Evolutionary conservation across 2,888 invertebrate genomes (phyloP), one percentile per base, ranked within the genome.

Genomic region (Myopa tessellatipennis): DNA sequence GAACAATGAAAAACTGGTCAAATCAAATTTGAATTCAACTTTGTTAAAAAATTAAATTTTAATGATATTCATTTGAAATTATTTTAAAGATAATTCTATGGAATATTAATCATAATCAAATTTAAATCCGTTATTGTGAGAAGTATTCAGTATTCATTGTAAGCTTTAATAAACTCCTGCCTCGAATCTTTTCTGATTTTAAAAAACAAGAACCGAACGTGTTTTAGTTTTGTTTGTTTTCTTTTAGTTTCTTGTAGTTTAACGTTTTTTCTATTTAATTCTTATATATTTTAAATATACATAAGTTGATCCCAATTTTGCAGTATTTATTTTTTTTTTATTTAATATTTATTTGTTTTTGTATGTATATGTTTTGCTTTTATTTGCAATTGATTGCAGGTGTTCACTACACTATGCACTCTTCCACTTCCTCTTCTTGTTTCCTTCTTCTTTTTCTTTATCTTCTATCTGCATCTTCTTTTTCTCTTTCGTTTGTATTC

Each of bases 291-390:
- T 85, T 86, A 82, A 86, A 87, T 65, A 55, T 16, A 87, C 87
- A 88, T 88, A 89, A 88, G 88, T 88, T 88, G 89, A 87, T 89
- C 88, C 88, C 89, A 88, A 89, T 88, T 88, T 86, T 87, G 88
- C 88, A 88, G 88, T 88, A 87, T 87, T 87, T 85, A 85, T 10
- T n/a, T 12, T 84, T 70, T 50, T 70, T 50, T 40, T 26, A 26
- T 26, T 71, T 38, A 34, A 38, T 52, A 45, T 68, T 36, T 75
- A 14, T 68, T 55, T 8, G 18, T 60, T 4, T 58, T 38, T 60
- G 14, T 67, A 16, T 70, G 55, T 71, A 77, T 77, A 67, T 67
- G 45, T 70, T 76, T 80, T 80, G n/a, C 60, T 79, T 79, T 79
- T 78, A 81, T 79, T 74, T 74, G 74, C 74, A 74, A 65, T 50